Percentiles rank a stretch among this genome's conserved stretches.
Evolutionary conservation across 2,797 vertebrate species (phyloP).

Genomic region (Poecilia velifera): DNA sequence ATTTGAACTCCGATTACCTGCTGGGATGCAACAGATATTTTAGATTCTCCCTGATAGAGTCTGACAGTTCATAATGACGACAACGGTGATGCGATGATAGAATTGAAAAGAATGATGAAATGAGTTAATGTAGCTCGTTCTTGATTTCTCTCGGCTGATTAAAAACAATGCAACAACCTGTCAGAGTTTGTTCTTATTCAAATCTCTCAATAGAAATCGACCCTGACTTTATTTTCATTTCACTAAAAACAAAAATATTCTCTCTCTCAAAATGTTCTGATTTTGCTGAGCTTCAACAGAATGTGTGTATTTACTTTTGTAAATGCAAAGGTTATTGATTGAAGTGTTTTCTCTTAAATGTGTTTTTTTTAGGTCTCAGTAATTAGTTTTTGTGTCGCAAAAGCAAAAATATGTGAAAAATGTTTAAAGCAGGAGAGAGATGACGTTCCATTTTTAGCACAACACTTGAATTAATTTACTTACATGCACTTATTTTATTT

Average conservation of each 20-base stretch:
- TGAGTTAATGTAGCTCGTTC: too few relatives aligned
- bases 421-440: not conserved
- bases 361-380: not conserved
- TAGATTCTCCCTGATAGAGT: constrained; percentile 23
- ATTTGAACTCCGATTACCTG: constrained; percentile 34
- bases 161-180: not conserved
- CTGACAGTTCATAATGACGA: constrained; percentile 14
- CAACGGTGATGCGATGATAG: not conserved
- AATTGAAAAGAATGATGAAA: not conserved
- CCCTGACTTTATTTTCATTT: not conserved
- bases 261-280: not conserved
- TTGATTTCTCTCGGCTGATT: not conserved
- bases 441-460: not conserved
- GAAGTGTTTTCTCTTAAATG: not conserved
- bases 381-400: not conserved
- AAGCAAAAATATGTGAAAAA: not conserved
- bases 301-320: not conserved
- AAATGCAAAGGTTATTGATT: not conserved
- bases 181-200: not conserved
- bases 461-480: not conserved
- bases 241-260: not conserved
- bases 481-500: not conserved
- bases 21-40: constrained; percentile 54
- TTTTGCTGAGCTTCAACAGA: not conserved
- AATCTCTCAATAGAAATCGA: not conserved